A percentile compares a stretch with the other conserved stretches of the same genome.
phyloP scores from a whole-genome alignment of 2,888 invertebrate genomes.

The Aproaerema taeniolella region DNA sequence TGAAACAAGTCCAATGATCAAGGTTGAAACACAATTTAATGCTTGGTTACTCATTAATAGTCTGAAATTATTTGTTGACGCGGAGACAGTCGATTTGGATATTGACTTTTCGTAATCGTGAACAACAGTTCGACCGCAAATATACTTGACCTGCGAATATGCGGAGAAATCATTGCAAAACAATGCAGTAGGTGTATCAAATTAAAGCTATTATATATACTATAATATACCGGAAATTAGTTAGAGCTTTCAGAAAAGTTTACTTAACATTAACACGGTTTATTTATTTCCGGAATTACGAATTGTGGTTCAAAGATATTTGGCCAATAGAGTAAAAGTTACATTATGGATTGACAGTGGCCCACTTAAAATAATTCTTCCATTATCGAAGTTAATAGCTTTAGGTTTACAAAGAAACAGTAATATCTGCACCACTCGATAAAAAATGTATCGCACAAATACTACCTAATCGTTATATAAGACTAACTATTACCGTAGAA shows the following conservation, averaged over 20 bases:
- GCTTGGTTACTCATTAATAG: slow-evolving; percentile 6
- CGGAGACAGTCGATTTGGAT: slow-evolving; percentile 4
- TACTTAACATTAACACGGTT: too few relatives aligned
- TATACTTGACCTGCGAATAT: slow-evolving; percentile 1
- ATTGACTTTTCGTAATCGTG: slow-evolving; percentile 7
- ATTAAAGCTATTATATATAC: too few relatives aligned
- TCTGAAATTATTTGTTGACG: slow-evolving; percentile 5
- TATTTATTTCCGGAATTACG: too few relatives aligned
- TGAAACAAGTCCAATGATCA: slow-evolving; percentile 9
- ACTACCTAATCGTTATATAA: too few relatives aligned
- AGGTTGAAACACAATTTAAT: slow-evolving; percentile 13
- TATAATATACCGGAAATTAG: too few relatives aligned
- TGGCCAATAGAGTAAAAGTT: too few relatives aligned
- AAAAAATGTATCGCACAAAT: slow-evolving; percentile 7
- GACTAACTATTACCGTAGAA: too few relatives aligned
- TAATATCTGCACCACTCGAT: background rate
- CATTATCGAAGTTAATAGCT: slow-evolving; percentile 4
- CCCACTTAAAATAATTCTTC: slow-evolving; percentile 2
- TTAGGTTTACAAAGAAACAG: background rate
- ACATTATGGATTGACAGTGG: background rate
- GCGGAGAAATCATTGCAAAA: too few relatives aligned
- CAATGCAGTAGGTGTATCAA: too few relatives aligned
- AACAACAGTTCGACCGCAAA: slow-evolving; percentile 1
- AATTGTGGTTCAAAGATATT: too few relatives aligned
- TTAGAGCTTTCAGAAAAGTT: too few relatives aligned